A percentile compares a stretch with the other conserved stretches of the same genome.
phyloP scores from a whole-genome alignment of 2,797 vertebrate species.

The Pteropus rufus region DNA sequence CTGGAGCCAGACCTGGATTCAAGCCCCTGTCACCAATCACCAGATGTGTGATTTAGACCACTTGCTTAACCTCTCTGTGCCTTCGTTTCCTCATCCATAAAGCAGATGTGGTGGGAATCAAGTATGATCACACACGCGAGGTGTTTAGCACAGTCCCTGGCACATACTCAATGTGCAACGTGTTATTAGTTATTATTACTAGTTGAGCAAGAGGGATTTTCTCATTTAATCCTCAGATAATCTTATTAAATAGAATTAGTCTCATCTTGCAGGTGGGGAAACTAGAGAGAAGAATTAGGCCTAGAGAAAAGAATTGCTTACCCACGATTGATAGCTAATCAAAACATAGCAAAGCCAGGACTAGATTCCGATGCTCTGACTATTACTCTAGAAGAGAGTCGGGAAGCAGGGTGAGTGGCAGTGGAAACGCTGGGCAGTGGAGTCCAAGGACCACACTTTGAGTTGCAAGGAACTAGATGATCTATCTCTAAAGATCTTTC shows the following conservation, averaged over 20 bases:
- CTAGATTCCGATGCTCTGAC: not conserved
- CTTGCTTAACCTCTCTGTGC: not conserved
- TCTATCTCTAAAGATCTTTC: not conserved
- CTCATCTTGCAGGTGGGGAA: not conserved
- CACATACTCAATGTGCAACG: not conserved
- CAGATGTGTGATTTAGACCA: not conserved
- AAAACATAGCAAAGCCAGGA: not conserved
- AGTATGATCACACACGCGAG: not conserved
- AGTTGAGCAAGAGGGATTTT: not conserved
- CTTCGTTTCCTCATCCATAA: not conserved
- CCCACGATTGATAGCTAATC: not conserved
- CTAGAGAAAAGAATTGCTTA: not conserved
- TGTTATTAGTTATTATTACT: not conserved
- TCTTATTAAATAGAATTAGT: not conserved
- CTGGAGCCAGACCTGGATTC: not conserved
- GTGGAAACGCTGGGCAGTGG: not conserved
- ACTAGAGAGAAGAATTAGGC: not conserved
- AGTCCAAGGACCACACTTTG: not conserved
- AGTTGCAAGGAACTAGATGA: not conserved
- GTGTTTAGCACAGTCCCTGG: not conserved
- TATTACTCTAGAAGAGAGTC: not conserved
- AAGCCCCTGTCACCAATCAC: not conserved
- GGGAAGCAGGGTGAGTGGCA: not conserved
- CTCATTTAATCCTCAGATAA: not conserved
- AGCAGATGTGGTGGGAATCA: not conserved